Evolutionary conservation across 1,140 invertebrate species (phyloP).

Genomic region (Bombus ignitus): DNA sequence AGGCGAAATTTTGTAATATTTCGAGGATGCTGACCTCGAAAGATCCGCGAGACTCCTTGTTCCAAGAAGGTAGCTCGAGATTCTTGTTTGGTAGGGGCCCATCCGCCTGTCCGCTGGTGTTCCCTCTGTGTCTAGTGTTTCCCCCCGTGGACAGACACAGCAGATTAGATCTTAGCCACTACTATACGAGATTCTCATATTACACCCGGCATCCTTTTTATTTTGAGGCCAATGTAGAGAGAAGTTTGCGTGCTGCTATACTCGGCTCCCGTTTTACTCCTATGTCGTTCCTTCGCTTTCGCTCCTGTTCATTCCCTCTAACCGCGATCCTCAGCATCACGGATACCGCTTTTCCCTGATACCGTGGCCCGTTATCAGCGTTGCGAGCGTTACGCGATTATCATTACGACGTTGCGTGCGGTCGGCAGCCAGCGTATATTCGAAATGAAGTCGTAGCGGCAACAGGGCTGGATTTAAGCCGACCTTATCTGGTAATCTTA

Average conservation of each 20-base stretch:
- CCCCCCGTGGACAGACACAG: conserved; percentile 76
- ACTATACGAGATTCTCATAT: conserved; percentile 80
- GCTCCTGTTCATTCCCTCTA: background rate
- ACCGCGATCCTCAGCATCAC: background rate
- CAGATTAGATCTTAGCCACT: conserved; percentile 81
- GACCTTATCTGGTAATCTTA: conserved; percentile 74
- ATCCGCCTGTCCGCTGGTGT: conserved; percentile 60
- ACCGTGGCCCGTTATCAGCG: conserved; percentile 41
- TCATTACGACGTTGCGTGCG: conserved; percentile 62
- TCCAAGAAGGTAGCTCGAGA: conserved; percentile 70
- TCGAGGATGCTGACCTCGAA: conserved; percentile 59
- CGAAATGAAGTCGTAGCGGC: conserved; percentile 70
- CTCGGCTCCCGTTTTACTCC: conserved; percentile 75
- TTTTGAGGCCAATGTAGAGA: conserved; percentile 52
- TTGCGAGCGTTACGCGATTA: conserved; percentile 72
- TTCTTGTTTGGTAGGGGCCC: conserved; percentile 64
- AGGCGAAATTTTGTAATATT: conserved; percentile 62
- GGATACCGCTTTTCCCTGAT: background rate
- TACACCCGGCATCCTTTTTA: conserved; percentile 74
- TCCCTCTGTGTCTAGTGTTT: conserved; percentile 78
- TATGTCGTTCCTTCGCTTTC: conserved; percentile 21
- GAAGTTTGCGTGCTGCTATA: conserved; percentile 70
- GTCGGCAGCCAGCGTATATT: conserved; percentile 44
- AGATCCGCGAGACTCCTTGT: conserved; percentile 56
- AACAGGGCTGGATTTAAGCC: conserved; percentile 47